phyloP scores from a whole-genome alignment of 2,888 invertebrate species.

The Saturnia pavonia region DNA sequence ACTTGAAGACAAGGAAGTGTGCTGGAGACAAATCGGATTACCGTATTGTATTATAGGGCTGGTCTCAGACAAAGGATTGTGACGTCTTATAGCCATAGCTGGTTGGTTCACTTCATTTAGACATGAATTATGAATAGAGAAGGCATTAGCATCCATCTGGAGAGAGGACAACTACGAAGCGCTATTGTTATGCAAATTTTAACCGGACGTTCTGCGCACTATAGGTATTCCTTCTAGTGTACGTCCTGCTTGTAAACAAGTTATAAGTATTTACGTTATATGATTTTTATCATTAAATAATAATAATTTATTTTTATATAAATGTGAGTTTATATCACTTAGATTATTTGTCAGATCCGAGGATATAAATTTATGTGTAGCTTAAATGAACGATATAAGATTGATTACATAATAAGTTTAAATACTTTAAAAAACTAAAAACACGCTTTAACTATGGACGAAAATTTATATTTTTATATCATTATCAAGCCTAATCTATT shows the following conservation, averaged over 20 bases:
- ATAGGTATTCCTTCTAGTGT: slow-evolving; percentile 51
- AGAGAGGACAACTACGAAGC: slow-evolving; percentile 61
- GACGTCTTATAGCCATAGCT: slow-evolving; percentile 47
- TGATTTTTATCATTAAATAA: not conserved
- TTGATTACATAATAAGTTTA: too few relatives aligned
- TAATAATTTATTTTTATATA: not conserved
- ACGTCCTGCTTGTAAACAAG: slow-evolving; percentile 67
- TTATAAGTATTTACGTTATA: slow-evolving; percentile 19
- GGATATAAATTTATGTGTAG: not conserved
- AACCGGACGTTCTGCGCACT: slow-evolving; percentile 63
- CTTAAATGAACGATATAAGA: not conserved
- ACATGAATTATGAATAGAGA: slow-evolving; percentile 77
- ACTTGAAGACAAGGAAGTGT: slow-evolving; percentile 6
- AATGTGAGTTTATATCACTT: not conserved
- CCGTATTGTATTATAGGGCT: slow-evolving; percentile 39
- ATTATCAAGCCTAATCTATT: too few relatives aligned
- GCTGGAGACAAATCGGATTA: slow-evolving; percentile 44
- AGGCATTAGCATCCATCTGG: slow-evolving; percentile 75
- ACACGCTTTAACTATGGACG: too few relatives aligned
- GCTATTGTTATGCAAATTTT: slow-evolving; percentile 79
- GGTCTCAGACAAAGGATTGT: slow-evolving; percentile 52
- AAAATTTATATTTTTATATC: too few relatives aligned
- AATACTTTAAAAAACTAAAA: too few relatives aligned
- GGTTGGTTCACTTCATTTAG: slow-evolving; percentile 70
- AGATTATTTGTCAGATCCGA: not conserved